phyloP scores from a whole-genome alignment of 2,113 vertebrate genomes.

The Edolisoma coerulescens region DNA sequence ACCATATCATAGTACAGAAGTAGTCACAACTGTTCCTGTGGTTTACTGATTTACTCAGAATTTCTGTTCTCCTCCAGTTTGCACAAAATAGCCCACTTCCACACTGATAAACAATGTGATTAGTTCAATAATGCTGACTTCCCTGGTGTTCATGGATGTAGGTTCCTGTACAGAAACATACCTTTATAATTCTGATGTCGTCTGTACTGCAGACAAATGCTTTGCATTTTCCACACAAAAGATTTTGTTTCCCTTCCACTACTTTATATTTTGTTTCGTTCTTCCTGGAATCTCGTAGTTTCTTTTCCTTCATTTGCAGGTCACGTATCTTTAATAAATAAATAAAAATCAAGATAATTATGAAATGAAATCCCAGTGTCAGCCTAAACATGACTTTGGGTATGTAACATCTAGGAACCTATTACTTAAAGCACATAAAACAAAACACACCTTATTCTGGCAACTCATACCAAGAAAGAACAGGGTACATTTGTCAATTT shows the following conservation, averaged over 20 bases:
- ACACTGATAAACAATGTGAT: neutral
- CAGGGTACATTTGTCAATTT: neutral
- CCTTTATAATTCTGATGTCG: conserved; percentile 70
- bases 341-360: neutral
- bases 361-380: neutral
- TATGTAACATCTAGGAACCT: neutral
- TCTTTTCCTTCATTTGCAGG: conserved; percentile 66
- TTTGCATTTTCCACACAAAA: conserved; percentile 73
- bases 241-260: conserved; percentile 27
- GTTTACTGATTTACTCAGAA: neutral
- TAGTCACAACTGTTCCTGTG: neutral
- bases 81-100: neutral
- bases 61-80: neutral
- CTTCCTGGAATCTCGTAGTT: conserved; percentile 46
- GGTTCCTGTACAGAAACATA: neutral
- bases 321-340: conserved; percentile 21
- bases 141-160: neutral
- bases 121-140: neutral
- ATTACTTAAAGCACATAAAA: neutral
- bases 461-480: neutral
- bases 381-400: neutral
- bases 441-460: neutral
- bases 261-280: neutral
- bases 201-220: conserved; percentile 56
- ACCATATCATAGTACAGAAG: neutral